Percentiles rank a stretch among this genome's conserved stretches.
phyloP scores from a whole-genome alignment of 2,113 vertebrate species.

The Macaca fascicularis region DNA sequence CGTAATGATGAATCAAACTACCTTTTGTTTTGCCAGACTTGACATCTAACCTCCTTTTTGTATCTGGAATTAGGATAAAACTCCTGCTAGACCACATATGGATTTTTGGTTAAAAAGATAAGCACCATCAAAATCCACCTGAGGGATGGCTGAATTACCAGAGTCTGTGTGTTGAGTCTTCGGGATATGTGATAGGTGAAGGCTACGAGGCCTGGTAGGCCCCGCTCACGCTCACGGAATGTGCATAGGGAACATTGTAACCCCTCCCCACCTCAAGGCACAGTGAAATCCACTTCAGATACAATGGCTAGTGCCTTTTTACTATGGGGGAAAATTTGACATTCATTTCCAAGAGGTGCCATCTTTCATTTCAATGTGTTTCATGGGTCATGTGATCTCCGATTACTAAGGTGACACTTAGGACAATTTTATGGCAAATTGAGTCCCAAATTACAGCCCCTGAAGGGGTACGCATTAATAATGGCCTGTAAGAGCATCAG shows the following conservation, averaged over 20 bases:
- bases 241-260: not conserved
- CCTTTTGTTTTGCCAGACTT: not conserved
- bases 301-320: not conserved
- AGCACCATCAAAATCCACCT: not conserved
- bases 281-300: not conserved
- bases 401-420: slow-evolving; percentile 73
- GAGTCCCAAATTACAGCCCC: slow-evolving; percentile 75
- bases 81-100: not conserved
- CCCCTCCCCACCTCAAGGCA: not conserved
- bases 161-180: not conserved
- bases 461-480: slow-evolving; percentile 47
- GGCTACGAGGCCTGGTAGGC: not conserved
- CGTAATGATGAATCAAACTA: not conserved
- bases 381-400: slow-evolving; percentile 72
- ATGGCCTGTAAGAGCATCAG: slow-evolving; percentile 39
- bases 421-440: slow-evolving; percentile 79
- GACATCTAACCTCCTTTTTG: not conserved
- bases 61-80: not conserved
- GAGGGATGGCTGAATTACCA: no score
- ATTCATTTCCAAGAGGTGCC: slow-evolving; percentile 51
- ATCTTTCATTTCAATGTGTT: slow-evolving; percentile 67
- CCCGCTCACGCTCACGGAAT: not conserved
- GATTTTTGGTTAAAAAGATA: not conserved
- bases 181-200: no score
- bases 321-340: slow-evolving; percentile 20